Base-by-base conservation (phyloP, 2,888 invertebrate genomes). In the Epirrita christyi region DNA sequence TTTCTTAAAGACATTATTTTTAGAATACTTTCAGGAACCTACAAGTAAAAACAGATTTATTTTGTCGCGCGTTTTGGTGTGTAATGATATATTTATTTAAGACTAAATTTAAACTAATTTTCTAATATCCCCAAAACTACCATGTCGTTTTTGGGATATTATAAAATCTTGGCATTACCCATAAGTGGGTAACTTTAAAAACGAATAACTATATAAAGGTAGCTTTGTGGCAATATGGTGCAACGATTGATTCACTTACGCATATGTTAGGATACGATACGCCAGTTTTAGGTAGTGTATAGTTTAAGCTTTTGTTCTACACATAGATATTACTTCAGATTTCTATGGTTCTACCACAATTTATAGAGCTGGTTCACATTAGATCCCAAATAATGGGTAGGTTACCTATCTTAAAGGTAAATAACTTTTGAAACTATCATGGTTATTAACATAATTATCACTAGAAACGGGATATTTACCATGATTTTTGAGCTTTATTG, bases 21-120 rank as follows among this genome's bases (percentile, higher is more conserved):
- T 21, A 21, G 2, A 13, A 27, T 41, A 46, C 11, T 42, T 55
- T 38, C 43, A 44, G 42, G 21, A 29, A 55, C 48, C 38, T 49
- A 55, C 55, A 38, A 2, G 11, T 32, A 32, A 7, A 32, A 47
- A 47, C 43, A 43, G 48, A 40, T 41, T 55, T 50, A 32, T 46
- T 48, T 42, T 50, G 11, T 38, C 14, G 37, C n/a, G 38, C 41
- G 47, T 53, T 53, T n/a, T 55, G 37, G 29, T 53, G 27, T 53
- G 42, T 50, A 47, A 38, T 54, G 54, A 50, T 59, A 50, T 59
- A 46, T 43, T 59, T 50, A 48, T 58, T 58, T 54, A 8, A 59
- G 42, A 37, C n/a, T n/a, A n/a, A n/a, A n/a, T n/a, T n/a, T 36
- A 29, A 7, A 28, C 28, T 6, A 6, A 29, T 58, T 45, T 38